phyloP scores from a whole-genome alignment of 2,888 invertebrate genomes.

The Sinohyriopsis cumingii region DNA sequence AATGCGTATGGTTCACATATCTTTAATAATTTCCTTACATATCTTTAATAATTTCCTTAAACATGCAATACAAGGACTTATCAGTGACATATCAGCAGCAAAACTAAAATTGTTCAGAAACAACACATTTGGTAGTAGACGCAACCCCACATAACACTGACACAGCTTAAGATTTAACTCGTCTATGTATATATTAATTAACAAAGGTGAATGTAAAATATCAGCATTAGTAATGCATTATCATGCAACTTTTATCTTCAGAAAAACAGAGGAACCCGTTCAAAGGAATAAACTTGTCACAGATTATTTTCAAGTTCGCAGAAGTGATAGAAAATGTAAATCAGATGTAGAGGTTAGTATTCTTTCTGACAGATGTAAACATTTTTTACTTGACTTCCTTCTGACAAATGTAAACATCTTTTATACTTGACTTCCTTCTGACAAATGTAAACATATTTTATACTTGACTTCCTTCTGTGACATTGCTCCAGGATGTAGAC shows the following conservation, averaged over 20 bases:
- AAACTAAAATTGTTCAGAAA: too few relatives aligned
- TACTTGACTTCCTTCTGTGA: too few relatives aligned
- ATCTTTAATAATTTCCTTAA: too few relatives aligned
- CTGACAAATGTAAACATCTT: not conserved
- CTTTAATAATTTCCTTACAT: too few relatives aligned
- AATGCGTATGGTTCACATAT: too few relatives aligned
- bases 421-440: not conserved
- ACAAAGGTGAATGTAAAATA: not conserved
- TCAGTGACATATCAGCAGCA: too few relatives aligned
- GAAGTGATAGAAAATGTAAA: slow-evolving; percentile 58
- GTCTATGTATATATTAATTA: not conserved
- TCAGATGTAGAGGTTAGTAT: slow-evolving; percentile 56
- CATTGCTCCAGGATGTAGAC: too few relatives aligned
- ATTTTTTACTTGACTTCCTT: too few relatives aligned
- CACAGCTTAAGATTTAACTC: too few relatives aligned
- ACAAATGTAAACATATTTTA: not conserved
- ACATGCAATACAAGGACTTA: too few relatives aligned
- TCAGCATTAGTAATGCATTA: not conserved
- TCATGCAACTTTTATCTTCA: slow-evolving; percentile 6
- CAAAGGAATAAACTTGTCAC: slow-evolving; percentile 49
- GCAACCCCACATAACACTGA: too few relatives aligned
- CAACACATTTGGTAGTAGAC: too few relatives aligned
- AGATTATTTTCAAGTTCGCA: slow-evolving; percentile 61
- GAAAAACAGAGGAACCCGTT: slow-evolving; percentile 25
- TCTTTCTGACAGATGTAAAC: not conserved